These are phyloP conservation scores for Metallyticus violacea DNA, from an alignment of 2,888 invertebrate genomes.

Conservation along the genomic window DNA sequence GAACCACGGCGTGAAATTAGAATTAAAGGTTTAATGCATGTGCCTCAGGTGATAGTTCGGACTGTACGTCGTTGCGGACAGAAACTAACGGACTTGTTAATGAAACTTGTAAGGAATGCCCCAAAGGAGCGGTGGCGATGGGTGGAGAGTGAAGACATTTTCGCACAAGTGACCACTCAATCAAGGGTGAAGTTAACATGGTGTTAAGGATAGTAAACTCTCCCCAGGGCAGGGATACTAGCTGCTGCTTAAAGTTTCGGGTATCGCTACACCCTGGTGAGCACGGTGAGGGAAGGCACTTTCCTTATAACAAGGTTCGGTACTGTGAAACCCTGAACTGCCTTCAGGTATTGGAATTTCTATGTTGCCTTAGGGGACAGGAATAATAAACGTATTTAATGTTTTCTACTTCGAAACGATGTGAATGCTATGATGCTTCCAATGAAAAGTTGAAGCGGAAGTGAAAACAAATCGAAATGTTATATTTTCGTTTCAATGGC, in stretches of 20 bases:
- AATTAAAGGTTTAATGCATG: neutral
- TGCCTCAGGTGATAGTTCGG: neutral
- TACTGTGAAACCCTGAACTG: no score
- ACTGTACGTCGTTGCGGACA: neutral
- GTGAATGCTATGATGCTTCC: no score
- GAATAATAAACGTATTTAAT: no score
- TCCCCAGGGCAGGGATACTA: neutral
- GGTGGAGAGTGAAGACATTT: neutral
- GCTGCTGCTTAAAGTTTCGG: neutral
- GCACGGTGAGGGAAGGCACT: neutral
- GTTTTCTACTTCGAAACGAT: no score
- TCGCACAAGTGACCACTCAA: slow-evolving; percentile 13
- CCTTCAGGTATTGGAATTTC: no score
- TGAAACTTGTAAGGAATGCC: slow-evolving; percentile 8
- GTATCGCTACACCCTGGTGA: neutral
- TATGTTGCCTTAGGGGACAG: no score
- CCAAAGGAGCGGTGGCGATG: neutral
- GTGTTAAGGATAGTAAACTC: neutral
- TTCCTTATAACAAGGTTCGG: neutral
- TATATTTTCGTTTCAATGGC: no score
- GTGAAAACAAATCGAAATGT: no score
- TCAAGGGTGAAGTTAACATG: slow-evolving; percentile 10
- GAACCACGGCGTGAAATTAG: neutral
- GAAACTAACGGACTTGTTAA: neutral
- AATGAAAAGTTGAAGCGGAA: no score